Conservation (phyloP, 2,113 vertebrate species). For the Meriones unguiculatus region DNA sequence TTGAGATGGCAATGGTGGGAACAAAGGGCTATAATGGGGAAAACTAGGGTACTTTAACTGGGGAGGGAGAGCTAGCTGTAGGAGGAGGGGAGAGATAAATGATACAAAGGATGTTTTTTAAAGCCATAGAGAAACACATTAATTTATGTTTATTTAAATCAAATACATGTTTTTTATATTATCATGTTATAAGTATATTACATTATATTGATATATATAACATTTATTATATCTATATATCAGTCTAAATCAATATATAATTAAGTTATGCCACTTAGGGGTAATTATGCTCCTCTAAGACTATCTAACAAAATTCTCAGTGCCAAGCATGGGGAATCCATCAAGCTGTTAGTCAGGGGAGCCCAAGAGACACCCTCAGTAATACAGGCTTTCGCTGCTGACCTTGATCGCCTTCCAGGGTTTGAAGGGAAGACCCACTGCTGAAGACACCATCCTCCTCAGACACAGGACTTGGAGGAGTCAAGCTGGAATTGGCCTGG, state of each 20-base stretch:
- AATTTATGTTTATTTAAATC: not conserved
- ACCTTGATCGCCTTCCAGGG: not conserved
- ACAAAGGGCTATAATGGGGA: not conserved
- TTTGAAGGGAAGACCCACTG: not conserved
- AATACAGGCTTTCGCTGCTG: not conserved
- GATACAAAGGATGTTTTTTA: not conserved
- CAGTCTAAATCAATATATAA: not conserved
- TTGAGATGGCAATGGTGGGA: not conserved
- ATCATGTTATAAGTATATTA: not conserved
- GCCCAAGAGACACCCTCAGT: not conserved
- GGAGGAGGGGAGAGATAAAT: not conserved
- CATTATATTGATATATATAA: not conserved
- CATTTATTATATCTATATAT: not conserved
- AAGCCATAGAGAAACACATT: not conserved
- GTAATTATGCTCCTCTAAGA: not conserved
- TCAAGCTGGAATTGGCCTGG: not conserved
- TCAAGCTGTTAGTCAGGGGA: not conserved
- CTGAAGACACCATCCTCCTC: not conserved
- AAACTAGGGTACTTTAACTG: not conserved
- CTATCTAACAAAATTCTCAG: not conserved
- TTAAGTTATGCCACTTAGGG: not conserved
- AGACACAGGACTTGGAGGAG: not conserved
- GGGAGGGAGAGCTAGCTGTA: not conserved
- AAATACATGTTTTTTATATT: not conserved
- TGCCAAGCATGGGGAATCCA: not conserved